A percentile compares a stretch with the other conserved stretches of the same genome.
These are phyloP conservation scores for Indri indri DNA, from an alignment of 2,113 vertebrate genomes.

Conservation along the genomic window DNA sequence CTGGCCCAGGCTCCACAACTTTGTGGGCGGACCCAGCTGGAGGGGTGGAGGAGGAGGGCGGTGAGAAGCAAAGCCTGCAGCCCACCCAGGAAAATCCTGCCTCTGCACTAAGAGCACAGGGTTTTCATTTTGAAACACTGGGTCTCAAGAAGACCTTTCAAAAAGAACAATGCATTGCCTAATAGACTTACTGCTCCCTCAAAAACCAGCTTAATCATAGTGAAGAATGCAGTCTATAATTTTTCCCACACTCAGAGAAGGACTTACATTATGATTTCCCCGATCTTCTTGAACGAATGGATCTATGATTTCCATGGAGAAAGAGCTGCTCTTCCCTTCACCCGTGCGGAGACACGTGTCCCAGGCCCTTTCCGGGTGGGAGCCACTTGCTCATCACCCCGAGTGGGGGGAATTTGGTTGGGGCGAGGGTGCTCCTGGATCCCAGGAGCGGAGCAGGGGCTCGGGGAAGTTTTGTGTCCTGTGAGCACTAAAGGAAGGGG, in stretches of 20 bases:
- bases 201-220: background rate
- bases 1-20: background rate
- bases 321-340: background rate
- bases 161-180: background rate
- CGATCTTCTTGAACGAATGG: background rate
- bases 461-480: background rate
- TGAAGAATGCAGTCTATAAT: background rate
- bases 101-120: background rate
- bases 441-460: background rate
- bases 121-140: background rate
- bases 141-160: background rate
- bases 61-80: background rate
- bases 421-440: background rate
- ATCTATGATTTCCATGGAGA: background rate
- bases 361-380: background rate
- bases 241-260: background rate
- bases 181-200: background rate
- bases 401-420: background rate
- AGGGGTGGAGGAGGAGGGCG: background rate
- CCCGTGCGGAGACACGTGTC: fast-evolving
- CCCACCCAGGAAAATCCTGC: background rate
- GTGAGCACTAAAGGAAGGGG: background rate
- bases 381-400: no score
- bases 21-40: no score
- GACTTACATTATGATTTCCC: background rate